Evolutionary conservation across 2,113 vertebrate species (phyloP).

Genomic region (Patagioenas fasciata): DNA sequence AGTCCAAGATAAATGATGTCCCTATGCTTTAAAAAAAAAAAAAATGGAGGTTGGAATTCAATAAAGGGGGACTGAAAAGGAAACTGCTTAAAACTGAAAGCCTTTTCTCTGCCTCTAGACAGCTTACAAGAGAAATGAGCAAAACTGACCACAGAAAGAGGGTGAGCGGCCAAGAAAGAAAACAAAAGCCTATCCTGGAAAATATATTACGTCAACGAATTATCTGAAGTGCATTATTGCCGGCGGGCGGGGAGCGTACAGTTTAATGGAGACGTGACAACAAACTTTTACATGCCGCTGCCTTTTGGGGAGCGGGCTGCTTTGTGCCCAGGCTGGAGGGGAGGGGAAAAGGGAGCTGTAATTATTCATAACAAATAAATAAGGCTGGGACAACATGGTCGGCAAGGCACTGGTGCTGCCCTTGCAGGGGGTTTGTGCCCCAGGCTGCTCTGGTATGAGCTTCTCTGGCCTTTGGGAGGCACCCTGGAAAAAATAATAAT

Average conservation of each 20-base stretch:
- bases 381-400: neutral
- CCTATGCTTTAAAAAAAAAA: conserved; percentile 78
- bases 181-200: conserved; percentile 82
- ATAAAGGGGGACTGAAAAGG: conserved; percentile 82
- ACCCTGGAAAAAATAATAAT: neutral
- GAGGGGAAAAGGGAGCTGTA: neutral
- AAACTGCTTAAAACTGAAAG: conserved; percentile 76
- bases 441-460: accelerated
- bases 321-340: neutral
- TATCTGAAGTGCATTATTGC: conserved; percentile 24
- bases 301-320: neutral
- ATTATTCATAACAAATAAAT: neutral
- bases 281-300: neutral
- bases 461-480: neutral
- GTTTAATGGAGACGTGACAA: conserved; percentile 45
- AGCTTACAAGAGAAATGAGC: conserved; percentile 85
- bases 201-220: conserved; percentile 56
- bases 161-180: conserved; percentile 63
- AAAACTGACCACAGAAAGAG: conserved; percentile 69
- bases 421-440: neutral
- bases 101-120: conserved; percentile 82
- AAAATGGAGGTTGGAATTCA: conserved; percentile 88
- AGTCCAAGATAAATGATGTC: conserved; percentile 81
- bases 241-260: neutral
- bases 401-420: accelerated